Evolutionary conservation across 1,140 invertebrate genomes (phyloP).

Genomic region (Drosophila trapezifrons): DNA sequence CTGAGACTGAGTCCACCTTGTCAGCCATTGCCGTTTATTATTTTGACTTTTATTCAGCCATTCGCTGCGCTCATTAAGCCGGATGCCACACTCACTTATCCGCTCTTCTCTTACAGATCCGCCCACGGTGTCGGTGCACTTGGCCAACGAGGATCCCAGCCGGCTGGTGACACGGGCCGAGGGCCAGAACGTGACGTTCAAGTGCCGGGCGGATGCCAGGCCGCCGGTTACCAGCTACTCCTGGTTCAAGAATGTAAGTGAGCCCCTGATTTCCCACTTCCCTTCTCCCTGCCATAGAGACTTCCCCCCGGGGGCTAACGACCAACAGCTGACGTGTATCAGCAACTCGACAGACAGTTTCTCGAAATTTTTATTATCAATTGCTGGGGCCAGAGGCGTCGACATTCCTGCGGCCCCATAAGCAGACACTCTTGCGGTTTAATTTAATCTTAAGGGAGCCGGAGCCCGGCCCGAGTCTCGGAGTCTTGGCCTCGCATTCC

Average conservation of each 20-base stretch:
- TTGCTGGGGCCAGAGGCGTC: conserved; percentile 48
- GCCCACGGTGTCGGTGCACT: conserved; percentile 83
- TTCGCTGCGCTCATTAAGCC: conserved; percentile 82
- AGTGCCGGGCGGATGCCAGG: conserved; percentile 82
- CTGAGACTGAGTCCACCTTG: conserved; percentile 60
- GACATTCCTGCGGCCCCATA: conserved; percentile 69
- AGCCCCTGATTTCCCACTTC: conserved; percentile 26
- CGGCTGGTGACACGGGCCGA: conserved; percentile 81
- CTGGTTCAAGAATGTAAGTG: conserved; percentile 84
- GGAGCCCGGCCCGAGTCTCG: background rate
- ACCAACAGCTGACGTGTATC: conserved; percentile 68
- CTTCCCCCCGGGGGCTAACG: conserved; percentile 1
- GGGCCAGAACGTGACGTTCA: conserved; percentile 84
- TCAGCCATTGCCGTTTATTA: conserved; percentile 83
- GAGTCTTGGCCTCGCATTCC: conserved; percentile 4
- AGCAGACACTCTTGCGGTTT: conserved; percentile 80
- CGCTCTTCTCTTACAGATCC: conserved; percentile 70
- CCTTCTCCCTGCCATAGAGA: background rate
- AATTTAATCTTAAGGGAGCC: conserved; percentile 71
- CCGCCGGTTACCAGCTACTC: conserved; percentile 82
- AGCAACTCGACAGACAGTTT: conserved; percentile 51
- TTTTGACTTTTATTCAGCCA: conserved; percentile 82
- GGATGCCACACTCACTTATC: conserved; percentile 56
- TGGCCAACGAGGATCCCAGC: conserved; percentile 84
- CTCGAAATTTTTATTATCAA: conserved; percentile 74